Percentiles rank a stretch among this genome's conserved stretches.
phyloP scores from a whole-genome alignment of 2,888 invertebrate genomes.

The Ramazzottius varieornatus region DNA sequence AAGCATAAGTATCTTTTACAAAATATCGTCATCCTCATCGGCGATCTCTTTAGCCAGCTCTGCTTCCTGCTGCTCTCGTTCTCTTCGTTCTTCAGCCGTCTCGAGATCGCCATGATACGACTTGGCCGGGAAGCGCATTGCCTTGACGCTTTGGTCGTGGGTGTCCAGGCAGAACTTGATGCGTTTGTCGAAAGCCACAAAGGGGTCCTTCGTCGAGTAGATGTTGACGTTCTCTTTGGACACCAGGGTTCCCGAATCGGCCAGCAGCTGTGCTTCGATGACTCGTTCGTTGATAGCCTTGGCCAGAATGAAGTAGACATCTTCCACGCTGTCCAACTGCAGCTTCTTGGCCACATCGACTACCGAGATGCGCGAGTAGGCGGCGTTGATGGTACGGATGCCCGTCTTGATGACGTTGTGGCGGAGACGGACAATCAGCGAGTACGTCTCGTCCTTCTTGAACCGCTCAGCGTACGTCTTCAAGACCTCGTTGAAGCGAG shows the following conservation, averaged over 20 bases:
- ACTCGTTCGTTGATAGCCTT: conserved; percentile 87
- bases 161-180: conserved; percentile 89
- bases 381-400: conserved; percentile 73
- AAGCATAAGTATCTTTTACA: background rate
- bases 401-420: conserved; percentile 99
- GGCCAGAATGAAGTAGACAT: conserved; percentile 95
- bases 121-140: conserved; percentile 20
- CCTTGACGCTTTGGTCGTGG: conserved; percentile 83
- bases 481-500: conserved; percentile 70
- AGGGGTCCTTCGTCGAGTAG: conserved; percentile 83
- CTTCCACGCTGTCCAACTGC: conserved; percentile 63
- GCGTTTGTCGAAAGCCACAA: conserved; percentile 79
- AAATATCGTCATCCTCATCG: conserved; percentile 71
- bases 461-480: conserved; percentile 73
- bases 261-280: conserved; percentile 86
- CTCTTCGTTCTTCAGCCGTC: conserved; percentile 45
- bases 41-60: conserved; percentile 99
- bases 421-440: conserved; percentile 69
- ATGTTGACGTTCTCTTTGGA: conserved; percentile 90
- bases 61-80: conserved; percentile 85
- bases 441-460: conserved; percentile 74
- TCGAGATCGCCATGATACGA: conserved; percentile 25
- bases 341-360: conserved; percentile 78
- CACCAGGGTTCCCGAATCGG: conserved; percentile 79
- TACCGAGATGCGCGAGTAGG: conserved; percentile 83